Evolutionary conservation across 1,140 invertebrate species (phyloP), one percentile per base, ranked within the genome.

Genomic region (Penaeus chinensis): DNA sequence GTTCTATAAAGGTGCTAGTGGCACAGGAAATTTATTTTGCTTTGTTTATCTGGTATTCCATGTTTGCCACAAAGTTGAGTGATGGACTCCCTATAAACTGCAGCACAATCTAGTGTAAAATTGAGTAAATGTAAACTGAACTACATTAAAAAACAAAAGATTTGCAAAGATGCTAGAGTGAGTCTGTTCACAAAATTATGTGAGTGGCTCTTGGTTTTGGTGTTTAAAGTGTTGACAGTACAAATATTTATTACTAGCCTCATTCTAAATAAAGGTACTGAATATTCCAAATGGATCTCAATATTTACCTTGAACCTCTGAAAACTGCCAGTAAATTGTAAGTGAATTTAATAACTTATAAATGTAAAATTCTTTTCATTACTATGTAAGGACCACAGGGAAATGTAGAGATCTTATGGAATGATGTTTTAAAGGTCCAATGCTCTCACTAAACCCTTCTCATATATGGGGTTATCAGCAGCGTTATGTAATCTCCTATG

Each of bases 191-290:
- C 54, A 54, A 54, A 54, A 16, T 54, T 54, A 54, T 54, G 54
- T 54, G 54, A 54, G 54, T 54, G 54, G 54, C 54, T 54, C 54
- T 54, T 16, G 54, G 54, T 54, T 54, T 54, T 54, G 54, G 54
- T 54, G 54, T 54, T 54, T 54, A 54, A 54, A 54, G 54, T 54
- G 54, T 54, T 86, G 63, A 86, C 79, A 87, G 86, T 87, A 87
- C 86, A 87, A 87, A 87, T 87, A 87, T 87, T 87, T 87, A 87
- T 87, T 87, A 87, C 71, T 76, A 78, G 80, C 80, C 81, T 82
- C 80, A 54, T 54, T 54, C 74, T 62, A 74, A 69, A 47, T 87
- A 71, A 47, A 82, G 69, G 78, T n/a, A 61, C 82, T 65, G 54
- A 61, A 69, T 66, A 80, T 69, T 81, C 84, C 84, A n/a, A 20